Evolutionary conservation across 92 coral and sea anemone genomes (phyloP).

Genomic region (Phenganax stokvisi): DNA sequence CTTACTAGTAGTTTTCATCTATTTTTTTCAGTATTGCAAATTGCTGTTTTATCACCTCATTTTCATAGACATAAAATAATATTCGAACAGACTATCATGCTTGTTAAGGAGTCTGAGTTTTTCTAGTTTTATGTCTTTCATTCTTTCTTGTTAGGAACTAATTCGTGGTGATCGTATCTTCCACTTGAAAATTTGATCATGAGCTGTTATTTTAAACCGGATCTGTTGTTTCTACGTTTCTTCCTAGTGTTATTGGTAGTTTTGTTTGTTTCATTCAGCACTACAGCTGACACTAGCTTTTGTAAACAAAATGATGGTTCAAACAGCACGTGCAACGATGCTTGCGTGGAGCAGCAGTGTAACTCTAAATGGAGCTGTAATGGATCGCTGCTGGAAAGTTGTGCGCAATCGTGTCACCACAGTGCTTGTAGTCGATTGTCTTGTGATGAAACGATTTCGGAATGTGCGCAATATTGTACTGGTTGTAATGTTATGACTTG

Average conservation of each 20-base stretch:
- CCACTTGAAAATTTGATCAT: too few relatives aligned
- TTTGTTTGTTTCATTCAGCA: not conserved
- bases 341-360: conserved; percentile 22
- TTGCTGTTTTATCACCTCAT: too few relatives aligned
- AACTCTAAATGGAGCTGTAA: conserved; percentile 15
- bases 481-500: conserved; percentile 14
- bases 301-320: not conserved
- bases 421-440: conserved; percentile 1
- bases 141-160: too few relatives aligned
- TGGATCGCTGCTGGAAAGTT: conserved; percentile 1
- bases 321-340: conserved; percentile 4
- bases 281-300: not conserved
- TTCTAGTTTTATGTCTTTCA: too few relatives aligned
- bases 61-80: too few relatives aligned
- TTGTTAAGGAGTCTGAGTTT: too few relatives aligned
- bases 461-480: conserved; percentile 14
- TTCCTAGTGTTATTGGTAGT: not conserved
- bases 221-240: not conserved
- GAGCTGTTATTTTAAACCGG: too few relatives aligned
- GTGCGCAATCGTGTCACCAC: conserved; percentile 11
- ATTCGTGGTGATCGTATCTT: too few relatives aligned
- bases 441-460: not conserved
- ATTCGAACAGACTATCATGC: too few relatives aligned
- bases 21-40: too few relatives aligned
- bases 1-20: too few relatives aligned